Percentiles rank a stretch among this genome's conserved stretches.
Evolutionary conservation across 2,888 invertebrate species (phyloP).

Genomic region (Oxyscelio sp.): DNA sequence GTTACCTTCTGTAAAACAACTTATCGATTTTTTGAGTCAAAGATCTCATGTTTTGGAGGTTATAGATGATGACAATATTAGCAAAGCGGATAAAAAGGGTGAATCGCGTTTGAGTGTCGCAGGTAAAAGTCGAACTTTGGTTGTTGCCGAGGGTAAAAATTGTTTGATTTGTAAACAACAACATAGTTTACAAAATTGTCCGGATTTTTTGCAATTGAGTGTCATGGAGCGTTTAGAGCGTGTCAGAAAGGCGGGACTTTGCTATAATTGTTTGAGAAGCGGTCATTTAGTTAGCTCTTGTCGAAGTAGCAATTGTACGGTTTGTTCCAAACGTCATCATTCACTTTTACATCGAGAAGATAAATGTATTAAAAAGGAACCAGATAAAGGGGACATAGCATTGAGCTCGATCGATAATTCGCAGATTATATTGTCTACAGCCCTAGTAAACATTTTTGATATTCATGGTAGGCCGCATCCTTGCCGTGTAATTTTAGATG

Average conservation of each 20-base stretch:
- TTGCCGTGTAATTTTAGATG: slow-evolving; percentile 8
- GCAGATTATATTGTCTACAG: slow-evolving; percentile 30
- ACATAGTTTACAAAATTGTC: not conserved
- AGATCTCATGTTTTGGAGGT: slow-evolving; percentile 28
- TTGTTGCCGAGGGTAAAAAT: not conserved
- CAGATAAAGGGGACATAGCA: too few relatives aligned
- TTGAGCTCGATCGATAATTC: too few relatives aligned
- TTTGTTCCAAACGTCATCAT: not conserved
- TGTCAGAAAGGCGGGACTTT: not conserved
- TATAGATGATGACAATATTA: not conserved
- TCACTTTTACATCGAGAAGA: not conserved
- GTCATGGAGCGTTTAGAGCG: not conserved
- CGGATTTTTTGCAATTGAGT: not conserved
- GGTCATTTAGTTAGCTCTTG: slow-evolving; percentile 13
- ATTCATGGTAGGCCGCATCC: slow-evolving; percentile 1
- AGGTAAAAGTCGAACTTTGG: too few relatives aligned
- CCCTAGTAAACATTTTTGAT: slow-evolving; percentile 30
- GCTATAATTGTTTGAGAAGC: not conserved
- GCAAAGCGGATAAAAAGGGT: too few relatives aligned
- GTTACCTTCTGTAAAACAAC: slow-evolving; percentile 1
- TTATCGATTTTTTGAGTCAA: slow-evolving; percentile 18
- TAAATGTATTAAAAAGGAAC: not conserved
- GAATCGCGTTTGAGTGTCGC: too few relatives aligned
- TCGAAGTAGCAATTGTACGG: not conserved
- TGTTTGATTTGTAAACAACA: not conserved